Evolutionary conservation across 1,140 invertebrate species (phyloP), one percentile per base, ranked within the genome.

Genomic region (Anadara kagoshimensis): DNA sequence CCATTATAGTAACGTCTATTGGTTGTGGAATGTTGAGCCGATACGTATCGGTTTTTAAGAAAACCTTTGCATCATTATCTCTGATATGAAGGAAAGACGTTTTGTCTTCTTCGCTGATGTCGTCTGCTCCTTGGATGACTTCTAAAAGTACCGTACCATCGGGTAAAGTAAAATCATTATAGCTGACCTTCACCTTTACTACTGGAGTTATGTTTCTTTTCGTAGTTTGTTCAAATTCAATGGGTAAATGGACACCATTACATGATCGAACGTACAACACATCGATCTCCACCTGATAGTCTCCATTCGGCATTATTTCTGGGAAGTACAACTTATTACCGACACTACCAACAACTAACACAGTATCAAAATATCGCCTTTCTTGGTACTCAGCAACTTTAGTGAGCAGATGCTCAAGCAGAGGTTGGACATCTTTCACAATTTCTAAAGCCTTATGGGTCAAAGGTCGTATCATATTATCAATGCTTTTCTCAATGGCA

Each of bases 251-350:
- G 44, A 54, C 61, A 11, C 18, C 24, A 47, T 16, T 5, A 12
- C 47, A 10, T 22, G 22, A 22, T 22, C 51, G 45, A 11, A 47
- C 24, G 41, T 41, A 72, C 18, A 57, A 22, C 16, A 72, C 54
- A 58, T 57, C 69, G 10, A 65, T 18, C 51, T 62, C 45, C 20
- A 65, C 16, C 53, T 22, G 11, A 58, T 58, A 68, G 3, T n/a
- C 44, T 12, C 66, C 66, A 26, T 58, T 14, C 12, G 36, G 20
- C 14, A 47, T 22, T 22, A 12, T 45, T 58, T 68, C 66, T 26
- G 66, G 66, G 2, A 68, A 14, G 36, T 68, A 68, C 20, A 68
- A 47, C 41, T 29, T 43, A 44, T 58, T 68, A 3, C 66, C 66
- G 10, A 58, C 45, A 20, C 66, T 68, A 0, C 66, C 66, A 11